Base-by-base conservation (phyloP, 2,888 invertebrate species). In the Nomada lathburiana region DNA sequence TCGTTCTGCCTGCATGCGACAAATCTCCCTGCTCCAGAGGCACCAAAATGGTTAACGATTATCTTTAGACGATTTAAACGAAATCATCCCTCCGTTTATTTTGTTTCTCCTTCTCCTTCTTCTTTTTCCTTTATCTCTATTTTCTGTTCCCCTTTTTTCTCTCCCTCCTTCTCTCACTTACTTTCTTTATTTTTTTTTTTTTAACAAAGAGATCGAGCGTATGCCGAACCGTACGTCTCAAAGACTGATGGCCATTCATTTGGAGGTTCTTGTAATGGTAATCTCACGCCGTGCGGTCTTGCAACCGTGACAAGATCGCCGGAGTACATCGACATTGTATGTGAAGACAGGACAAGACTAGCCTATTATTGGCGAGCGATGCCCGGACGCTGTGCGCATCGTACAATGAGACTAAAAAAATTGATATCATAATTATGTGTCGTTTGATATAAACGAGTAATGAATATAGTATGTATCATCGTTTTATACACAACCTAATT, bases 341-440 rank as follows among this genome's bases (percentile, higher is more conserved):
- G 86, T 88, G 88, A 89, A 87, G 87, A 91, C 89, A 89, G 92
- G 91, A 92, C 90, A 92, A 93, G 93, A 93, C 92, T 80, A 93
- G 93, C 91, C 91, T 89, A 91, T 91, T 72, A 63, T 75, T 86
- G 92, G 91, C 91, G 86, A 91, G 89, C 89, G 91, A 91, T 90
- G 89, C 89, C 91, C 80, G 57, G 47, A 65, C 87, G 85, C 84
- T 89, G 90, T 86, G 91, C 87, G 88, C 90, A 91, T 92, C 92
- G 90, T 91, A 92, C 91, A 90, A 93, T 92, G 93, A 93, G 93
- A 93, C 93, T 94, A 93, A 91, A 80, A 68, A 80, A 80, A 92
- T 92, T 90, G 92, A 93, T 93, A 93, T 93, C 93, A 93, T 93
- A 92, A 93, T 91, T 93, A 92, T 93, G 92, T 93, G 93, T 93